Base-by-base conservation (phyloP, 2,888 invertebrate genomes). In the Thymelicus sylvestris region DNA sequence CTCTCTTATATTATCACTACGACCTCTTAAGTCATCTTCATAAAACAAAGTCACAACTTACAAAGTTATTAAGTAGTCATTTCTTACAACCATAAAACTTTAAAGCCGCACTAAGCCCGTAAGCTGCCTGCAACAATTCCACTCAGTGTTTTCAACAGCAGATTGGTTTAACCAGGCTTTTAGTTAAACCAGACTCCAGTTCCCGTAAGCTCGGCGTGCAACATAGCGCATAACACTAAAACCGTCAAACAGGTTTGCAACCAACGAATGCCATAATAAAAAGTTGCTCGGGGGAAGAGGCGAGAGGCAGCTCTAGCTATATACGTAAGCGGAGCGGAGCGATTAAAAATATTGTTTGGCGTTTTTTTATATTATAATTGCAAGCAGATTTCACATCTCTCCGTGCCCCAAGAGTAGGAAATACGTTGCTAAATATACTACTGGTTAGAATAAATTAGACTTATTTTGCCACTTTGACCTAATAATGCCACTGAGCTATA, bases 201-300 rank as follows among this genome's bases (percentile, higher is more conserved):
- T 83, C 85, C 83, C 81, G 85, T 84, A 83, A 83, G 85, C 80
- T 77, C 77, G 75, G 80, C 84, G 84, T 85, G 83, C 85, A 86
- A 83, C 85, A 86, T 85, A 83, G 82, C 81, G 82, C 81, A 83
- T 83, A 82, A 87, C 84, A 86, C 87, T 87, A 86, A 85, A 86
- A 89, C 84, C 84, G 86, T 83, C 86, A 87, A 90, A 90, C 90
- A 83, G 82, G 90, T 90, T 90, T 89, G 86, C 84, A 85, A 84
- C 85, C 81, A 84, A 85, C 86, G 87, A 86, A 86, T 86, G 83
- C 88, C 81, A 84, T 86, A 84, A 86, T 87, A 90, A 90, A 89
- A 90, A 89, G 88, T 90, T 85, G 88, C 82, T 85, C 82, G 81
- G 78, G 84, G 83, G 86, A 86, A 83, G 80, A 79, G 78, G 78